Percentiles rank a stretch among this genome's conserved stretches.
These are phyloP conservation scores for human (Homo sapiens) DNA, from an alignment of 2,113 vertebrate species.

Conservation along the genomic window DNA sequence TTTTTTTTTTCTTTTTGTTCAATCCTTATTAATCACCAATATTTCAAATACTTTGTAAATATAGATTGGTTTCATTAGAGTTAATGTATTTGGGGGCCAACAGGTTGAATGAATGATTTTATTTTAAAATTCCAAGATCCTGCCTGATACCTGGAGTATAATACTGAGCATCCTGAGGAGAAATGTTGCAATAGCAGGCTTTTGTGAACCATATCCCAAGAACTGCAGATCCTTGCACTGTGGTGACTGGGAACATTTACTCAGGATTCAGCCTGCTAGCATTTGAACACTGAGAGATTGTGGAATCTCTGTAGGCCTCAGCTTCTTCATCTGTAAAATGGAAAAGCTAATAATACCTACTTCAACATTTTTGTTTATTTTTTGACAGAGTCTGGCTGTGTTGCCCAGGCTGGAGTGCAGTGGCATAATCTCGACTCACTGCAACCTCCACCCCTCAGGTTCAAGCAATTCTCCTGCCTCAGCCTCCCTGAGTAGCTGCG, in stretches of 20 bases:
- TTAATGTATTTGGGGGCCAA: neutral
- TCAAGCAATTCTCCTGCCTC: too few species aligned
- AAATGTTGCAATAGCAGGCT: neutral
- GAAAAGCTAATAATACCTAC: neutral
- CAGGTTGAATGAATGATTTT: neutral
- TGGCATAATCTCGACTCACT: too few species aligned
- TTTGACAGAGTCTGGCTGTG: too few species aligned
- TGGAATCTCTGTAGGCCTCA: neutral
- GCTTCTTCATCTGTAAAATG: neutral
- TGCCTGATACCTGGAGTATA: neutral
- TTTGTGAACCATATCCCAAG: neutral
- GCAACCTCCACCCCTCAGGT: too few species aligned
- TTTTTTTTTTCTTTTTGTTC: neutral
- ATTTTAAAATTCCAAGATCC: neutral
- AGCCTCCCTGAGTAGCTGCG: too few species aligned
- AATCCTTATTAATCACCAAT: neutral
- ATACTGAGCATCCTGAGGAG: neutral
- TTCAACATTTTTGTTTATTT: neutral
- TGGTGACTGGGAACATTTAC: neutral
- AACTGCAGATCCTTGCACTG: neutral
- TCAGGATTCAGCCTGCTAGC: neutral
- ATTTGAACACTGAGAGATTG: neutral
- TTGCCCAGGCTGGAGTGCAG: too few species aligned
- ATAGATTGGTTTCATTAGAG: neutral
- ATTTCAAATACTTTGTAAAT: neutral